These are phyloP conservation scores for Buteo buteo DNA, from an alignment of 2,113 vertebrate genomes.

Conservation along the genomic window DNA sequence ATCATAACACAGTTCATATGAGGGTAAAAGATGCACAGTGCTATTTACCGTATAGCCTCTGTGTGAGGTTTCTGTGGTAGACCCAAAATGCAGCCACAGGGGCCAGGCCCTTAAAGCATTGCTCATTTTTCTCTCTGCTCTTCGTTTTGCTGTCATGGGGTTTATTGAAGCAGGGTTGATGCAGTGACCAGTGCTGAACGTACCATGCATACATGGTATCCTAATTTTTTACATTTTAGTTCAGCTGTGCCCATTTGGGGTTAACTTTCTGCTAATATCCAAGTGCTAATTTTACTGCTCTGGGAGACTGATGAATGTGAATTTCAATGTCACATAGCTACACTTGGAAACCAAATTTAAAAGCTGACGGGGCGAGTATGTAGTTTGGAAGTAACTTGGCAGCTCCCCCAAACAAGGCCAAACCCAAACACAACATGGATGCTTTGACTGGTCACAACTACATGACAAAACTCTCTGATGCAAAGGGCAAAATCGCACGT, in stretches of 20 bases:
- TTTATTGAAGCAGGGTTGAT: not conserved
- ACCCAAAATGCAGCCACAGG: not conserved
- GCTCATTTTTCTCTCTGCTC: not conserved
- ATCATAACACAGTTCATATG: not conserved
- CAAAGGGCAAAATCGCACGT: fast-evolving
- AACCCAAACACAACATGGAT: not conserved
- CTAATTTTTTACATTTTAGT: not conserved
- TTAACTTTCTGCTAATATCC: not conserved
- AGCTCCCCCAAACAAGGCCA: not conserved
- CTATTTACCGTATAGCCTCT: not conserved
- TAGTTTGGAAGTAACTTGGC: not conserved
- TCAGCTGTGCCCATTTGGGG: not conserved
- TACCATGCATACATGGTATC: not conserved
- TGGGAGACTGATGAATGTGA: not conserved
- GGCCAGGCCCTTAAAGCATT: not conserved
- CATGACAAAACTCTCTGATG: not conserved
- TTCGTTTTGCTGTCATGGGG: not conserved
- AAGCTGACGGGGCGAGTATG: not conserved
- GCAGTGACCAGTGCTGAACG: not conserved
- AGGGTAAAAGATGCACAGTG: not conserved
- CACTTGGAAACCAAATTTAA: not conserved
- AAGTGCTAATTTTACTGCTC: not conserved
- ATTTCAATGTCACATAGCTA: not conserved
- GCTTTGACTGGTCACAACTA: not conserved
- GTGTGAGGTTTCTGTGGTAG: not conserved